phyloP scores from a whole-genome alignment of 2,113 vertebrate genomes.

The Actenoides hombroni region DNA sequence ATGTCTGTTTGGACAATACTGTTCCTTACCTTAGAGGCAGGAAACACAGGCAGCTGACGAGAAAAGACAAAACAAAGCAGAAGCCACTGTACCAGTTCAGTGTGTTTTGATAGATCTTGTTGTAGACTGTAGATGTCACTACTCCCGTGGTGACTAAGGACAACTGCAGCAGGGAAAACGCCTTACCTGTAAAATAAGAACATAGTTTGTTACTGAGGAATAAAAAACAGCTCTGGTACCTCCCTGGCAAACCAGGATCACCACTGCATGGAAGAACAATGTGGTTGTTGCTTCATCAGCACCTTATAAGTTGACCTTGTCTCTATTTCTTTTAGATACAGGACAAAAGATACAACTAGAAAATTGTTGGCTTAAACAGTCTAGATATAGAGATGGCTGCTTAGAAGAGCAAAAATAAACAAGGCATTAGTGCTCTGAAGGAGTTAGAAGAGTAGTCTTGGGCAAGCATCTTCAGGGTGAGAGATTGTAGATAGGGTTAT shows the following conservation, averaged over 20 bases:
- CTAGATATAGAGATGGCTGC: not conserved
- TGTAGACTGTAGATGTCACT: slow-evolving; percentile 83
- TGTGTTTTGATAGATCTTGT: slow-evolving; percentile 88
- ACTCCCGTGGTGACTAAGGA: slow-evolving; percentile 81
- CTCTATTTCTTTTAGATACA: not conserved
- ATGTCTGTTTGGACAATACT: not conserved
- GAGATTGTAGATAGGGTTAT: not conserved
- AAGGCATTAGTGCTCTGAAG: not conserved
- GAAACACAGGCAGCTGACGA: slow-evolving; percentile 80
- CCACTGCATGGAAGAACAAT: accelerated
- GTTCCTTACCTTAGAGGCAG: slow-evolving; percentile 86
- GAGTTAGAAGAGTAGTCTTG: not conserved
- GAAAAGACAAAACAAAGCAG: slow-evolving; percentile 85
- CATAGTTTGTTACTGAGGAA: not conserved
- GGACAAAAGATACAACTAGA: not conserved
- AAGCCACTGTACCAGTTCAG: slow-evolving; percentile 83
- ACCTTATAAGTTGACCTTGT: not conserved
- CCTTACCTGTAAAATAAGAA: slow-evolving; percentile 73
- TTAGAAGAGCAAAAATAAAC: not conserved
- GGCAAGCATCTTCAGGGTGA: not conserved
- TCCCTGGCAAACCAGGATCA: not conserved
- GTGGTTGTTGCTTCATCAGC: not conserved
- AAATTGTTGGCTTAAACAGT: not conserved
- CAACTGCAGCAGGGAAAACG: slow-evolving; percentile 85
- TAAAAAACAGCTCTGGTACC: not conserved